Conservation (phyloP, 2,113 vertebrate genomes). For the Prionailurus bengalensis region DNA sequence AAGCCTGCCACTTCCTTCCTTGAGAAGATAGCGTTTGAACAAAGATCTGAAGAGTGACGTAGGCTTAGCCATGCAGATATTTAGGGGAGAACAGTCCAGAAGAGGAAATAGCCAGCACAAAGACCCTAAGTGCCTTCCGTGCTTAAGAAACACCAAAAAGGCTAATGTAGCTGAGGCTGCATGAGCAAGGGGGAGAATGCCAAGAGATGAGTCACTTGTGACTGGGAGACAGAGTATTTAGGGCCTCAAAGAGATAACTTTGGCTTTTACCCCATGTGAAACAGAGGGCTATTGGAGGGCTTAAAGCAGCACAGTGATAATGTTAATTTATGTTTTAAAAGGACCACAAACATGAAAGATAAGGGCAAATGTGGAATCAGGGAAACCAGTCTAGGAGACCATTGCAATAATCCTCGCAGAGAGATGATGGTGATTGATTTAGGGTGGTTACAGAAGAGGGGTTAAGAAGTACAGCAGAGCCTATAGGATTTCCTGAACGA, state of each 20-base stretch:
- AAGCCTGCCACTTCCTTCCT: background rate
- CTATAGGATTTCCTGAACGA: background rate
- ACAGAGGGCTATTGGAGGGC: fast-evolving
- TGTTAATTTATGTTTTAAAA: background rate
- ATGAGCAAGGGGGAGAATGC: fast-evolving
- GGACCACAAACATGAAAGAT: background rate
- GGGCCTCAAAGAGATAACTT: background rate
- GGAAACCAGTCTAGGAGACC: background rate
- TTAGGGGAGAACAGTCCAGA: background rate
- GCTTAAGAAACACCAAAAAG: background rate
- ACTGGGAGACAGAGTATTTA: background rate
- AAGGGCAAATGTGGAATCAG: background rate
- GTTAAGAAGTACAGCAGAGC: background rate
- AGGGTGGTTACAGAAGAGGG: fast-evolving
- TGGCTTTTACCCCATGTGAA: background rate
- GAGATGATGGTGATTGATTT: background rate
- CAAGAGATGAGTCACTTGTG: background rate
- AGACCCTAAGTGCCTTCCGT: too few relatives aligned
- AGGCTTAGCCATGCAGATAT: background rate
- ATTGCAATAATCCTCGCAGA: background rate
- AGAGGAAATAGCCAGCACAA: background rate
- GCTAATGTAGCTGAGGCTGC: background rate
- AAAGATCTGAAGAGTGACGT: background rate
- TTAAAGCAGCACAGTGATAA: background rate
- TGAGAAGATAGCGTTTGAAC: background rate